These are phyloP conservation scores for Melanotaenia parkinsoni DNA, from an alignment of 2,797 vertebrate species.

Conservation along the genomic window DNA sequence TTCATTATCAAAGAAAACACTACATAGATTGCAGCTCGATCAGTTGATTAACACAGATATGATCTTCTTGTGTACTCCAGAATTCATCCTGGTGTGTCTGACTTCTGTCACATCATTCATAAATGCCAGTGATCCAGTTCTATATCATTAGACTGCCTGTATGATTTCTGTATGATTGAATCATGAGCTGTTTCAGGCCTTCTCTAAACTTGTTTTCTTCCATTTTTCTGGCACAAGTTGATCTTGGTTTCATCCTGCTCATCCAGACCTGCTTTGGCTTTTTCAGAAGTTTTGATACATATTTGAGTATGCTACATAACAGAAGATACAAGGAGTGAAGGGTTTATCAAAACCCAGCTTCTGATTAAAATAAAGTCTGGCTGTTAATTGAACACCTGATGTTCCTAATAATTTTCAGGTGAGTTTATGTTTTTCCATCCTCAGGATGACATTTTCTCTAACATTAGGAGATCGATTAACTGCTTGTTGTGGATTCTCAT, in stretches of 20 bases:
- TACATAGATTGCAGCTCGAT: background rate
- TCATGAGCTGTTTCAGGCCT: background rate
- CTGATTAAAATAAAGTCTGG: no score
- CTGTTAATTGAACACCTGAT: no score
- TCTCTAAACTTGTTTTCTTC: background rate
- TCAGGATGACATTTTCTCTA: no score
- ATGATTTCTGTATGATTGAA: background rate
- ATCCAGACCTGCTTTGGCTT: background rate
- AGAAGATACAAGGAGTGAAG: no score
- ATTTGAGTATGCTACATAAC: no score
- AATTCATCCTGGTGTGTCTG: background rate
- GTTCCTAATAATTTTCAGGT: background rate
- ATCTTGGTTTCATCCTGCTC: background rate
- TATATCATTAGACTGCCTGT: background rate
- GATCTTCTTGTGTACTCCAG: background rate
- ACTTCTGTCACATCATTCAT: background rate
- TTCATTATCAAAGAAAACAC: background rate
- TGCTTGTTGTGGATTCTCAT: no score
- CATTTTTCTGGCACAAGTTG: background rate
- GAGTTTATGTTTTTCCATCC: no score
- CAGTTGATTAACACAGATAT: background rate
- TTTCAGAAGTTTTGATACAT: background rate
- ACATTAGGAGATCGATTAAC: no score
- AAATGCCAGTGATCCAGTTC: background rate
- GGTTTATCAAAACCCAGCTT: no score